Evolutionary conservation across 2,797 vertebrate genomes (phyloP).

Genomic region (Gallinago solitaria): DNA sequence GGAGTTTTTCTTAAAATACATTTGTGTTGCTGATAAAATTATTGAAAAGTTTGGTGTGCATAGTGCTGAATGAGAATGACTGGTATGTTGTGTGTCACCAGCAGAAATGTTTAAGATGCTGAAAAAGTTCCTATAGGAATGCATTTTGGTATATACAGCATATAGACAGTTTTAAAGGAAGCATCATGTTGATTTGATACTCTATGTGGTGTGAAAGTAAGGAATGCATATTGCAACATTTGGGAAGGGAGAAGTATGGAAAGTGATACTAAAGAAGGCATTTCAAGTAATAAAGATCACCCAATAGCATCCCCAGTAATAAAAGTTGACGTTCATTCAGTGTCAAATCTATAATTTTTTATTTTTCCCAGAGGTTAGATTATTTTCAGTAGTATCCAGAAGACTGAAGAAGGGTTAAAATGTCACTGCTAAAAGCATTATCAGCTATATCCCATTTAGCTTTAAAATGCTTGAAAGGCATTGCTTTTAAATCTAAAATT

Average conservation of each 20-base stretch:
- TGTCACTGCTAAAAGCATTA: not conserved
- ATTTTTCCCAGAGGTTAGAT: not conserved
- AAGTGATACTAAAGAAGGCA: not conserved
- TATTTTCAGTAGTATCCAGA: not conserved
- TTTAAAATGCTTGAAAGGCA: not conserved
- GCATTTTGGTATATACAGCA: not conserved
- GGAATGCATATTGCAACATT: not conserved
- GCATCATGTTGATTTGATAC: not conserved
- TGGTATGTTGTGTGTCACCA: not conserved
- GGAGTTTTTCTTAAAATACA: slow-evolving; percentile 47
- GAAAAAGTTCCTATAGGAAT: not conserved
- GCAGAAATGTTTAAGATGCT: not conserved
- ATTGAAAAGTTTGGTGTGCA: not conserved
- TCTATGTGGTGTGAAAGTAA: not conserved
- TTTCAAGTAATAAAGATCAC: not conserved
- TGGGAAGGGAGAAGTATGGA: not conserved
- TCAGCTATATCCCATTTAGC: not conserved
- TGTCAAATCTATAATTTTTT: not conserved
- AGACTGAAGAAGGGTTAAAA: not conserved
- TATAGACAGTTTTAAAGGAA: not conserved
- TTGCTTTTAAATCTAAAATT: not conserved
- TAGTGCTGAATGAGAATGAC: slow-evolving; percentile 2
- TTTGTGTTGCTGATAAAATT: not conserved
- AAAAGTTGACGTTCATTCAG: not conserved
- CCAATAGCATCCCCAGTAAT: not conserved